Base-by-base conservation (phyloP, 2,797 vertebrate species). In the Myiothlypis chrysogaster region DNA sequence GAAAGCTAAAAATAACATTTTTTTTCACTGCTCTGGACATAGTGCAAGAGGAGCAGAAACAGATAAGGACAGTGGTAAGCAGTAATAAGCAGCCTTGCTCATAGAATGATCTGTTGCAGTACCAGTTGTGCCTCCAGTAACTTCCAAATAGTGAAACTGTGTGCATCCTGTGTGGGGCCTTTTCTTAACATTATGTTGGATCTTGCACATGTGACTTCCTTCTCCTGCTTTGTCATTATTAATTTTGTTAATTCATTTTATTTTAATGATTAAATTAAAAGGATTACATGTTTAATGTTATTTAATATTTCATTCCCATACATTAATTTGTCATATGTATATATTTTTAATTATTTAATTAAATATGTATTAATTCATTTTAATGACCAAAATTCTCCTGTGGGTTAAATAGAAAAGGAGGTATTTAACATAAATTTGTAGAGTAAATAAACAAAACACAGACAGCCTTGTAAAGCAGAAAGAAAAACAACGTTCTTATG, bases 361-460 rank as follows among this genome's bases (percentile, higher is more conserved):
- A 94, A 94, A 60, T 50, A 83, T 52, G 30, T 78, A 87, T 87
- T 96, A 95, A 85, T 87, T 81, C 22, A 39, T 61, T 57, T 86
- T 94, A 92, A 94, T 86, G 87, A 95, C 82, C 87, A 87, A 94
- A 93, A 87, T 55, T 83, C 87, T 92, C 91, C 72, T 57, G 76
- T 64, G 73, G 61, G 64, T 95, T 92, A 80, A 83, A 60, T 6
- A 94, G 90, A 97, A 95, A 95, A 86, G 77, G 77, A 96, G 56
- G 83, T 91, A 97, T 94, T 97, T 94, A 94, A 94, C 75, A 64
- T 83, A 97, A 97, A 95, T 96, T 83, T 93, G 63, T 91, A 86
- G 34, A 63, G 83, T 65, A 97, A 98, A 98, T 97, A 98, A 97
- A 97, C 83, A 96, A 94, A 97, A 96, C 89, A 95, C 87, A 96